Evolutionary conservation across 1,140 invertebrate genomes (phyloP).

Genomic region (Mycetomoellerius zeteki): DNA sequence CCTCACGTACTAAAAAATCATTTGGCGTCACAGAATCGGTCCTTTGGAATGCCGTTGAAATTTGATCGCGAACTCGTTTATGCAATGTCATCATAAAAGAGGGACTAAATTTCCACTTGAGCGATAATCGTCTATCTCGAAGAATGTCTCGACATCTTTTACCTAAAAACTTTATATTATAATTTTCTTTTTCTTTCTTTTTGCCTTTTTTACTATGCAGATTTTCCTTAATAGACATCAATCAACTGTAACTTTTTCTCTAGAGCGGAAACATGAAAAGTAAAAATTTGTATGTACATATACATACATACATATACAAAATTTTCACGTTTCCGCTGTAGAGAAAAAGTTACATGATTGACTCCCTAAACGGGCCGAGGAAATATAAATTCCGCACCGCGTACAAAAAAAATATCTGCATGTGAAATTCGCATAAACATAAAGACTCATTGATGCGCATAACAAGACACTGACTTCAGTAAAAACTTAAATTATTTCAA

Average conservation of each 20-base stretch:
- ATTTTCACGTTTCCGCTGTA: too few relatives aligned
- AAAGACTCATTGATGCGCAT: not conserved
- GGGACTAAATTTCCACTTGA: constrained; percentile 79
- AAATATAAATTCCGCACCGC: not conserved
- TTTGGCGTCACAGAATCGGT: constrained; percentile 62
- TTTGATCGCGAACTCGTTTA: constrained; percentile 79
- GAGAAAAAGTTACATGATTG: too few relatives aligned
- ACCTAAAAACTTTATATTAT: constrained; percentile 24
- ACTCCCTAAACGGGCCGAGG: not conserved
- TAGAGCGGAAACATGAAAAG: too few relatives aligned
- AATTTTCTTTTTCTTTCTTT: not conserved
- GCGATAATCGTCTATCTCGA: constrained; percentile 76
- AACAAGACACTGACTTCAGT: not conserved
- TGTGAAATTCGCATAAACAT: constrained; percentile 19
- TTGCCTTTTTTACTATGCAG: not conserved
- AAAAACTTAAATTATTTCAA: not conserved
- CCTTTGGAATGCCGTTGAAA: constrained; percentile 79
- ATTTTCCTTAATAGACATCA: not conserved
- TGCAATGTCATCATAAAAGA: constrained; percentile 77
- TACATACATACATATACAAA: too few relatives aligned
- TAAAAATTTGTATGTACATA: too few relatives aligned
- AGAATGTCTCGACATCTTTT: constrained; percentile 34
- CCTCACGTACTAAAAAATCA: constrained; percentile 63
- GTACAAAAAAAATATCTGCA: not conserved
- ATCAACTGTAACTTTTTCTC: too few relatives aligned